Percentiles rank a stretch among this genome's conserved stretches.
Conservation (phyloP, 1,140 invertebrate species). For the Chironomus striatipennis region DNA sequence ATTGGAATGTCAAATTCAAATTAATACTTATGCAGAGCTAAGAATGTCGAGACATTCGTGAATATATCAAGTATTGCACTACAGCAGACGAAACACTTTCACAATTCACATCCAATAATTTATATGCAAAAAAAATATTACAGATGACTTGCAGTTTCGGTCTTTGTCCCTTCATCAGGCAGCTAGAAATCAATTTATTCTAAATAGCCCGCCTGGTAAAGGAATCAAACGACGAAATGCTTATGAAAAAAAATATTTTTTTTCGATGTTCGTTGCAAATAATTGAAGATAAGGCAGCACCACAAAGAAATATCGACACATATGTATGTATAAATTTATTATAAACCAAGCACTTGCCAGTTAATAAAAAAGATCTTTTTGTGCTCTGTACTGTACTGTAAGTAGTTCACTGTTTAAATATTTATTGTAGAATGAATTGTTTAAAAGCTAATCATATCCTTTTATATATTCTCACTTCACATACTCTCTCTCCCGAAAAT, state of each 20-base stretch:
- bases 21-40: no score
- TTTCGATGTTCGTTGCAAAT: background rate
- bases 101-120: background rate
- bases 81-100: no score
- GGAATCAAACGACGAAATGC: constrained; percentile 11
- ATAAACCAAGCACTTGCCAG: no score
- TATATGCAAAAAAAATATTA: background rate
- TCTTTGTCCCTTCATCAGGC: constrained; percentile 21
- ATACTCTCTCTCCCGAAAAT: background rate
- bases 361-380: no score
- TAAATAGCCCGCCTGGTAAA: constrained; percentile 16
- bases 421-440: constrained; percentile 11
- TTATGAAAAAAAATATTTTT: background rate
- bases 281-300: no score
- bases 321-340: no score
- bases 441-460: constrained; percentile 19
- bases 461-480: background rate
- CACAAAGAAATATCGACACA: no score
- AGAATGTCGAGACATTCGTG: no score
- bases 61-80: no score
- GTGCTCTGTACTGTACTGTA: no score
- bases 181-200: constrained; percentile 18
- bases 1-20: no score
- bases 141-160: background rate
- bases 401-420: constrained; percentile 17